Percentiles rank a stretch among this genome's conserved stretches.
phyloP scores from a whole-genome alignment of 2,888 invertebrate genomes.

The Cheilosia pagana region DNA sequence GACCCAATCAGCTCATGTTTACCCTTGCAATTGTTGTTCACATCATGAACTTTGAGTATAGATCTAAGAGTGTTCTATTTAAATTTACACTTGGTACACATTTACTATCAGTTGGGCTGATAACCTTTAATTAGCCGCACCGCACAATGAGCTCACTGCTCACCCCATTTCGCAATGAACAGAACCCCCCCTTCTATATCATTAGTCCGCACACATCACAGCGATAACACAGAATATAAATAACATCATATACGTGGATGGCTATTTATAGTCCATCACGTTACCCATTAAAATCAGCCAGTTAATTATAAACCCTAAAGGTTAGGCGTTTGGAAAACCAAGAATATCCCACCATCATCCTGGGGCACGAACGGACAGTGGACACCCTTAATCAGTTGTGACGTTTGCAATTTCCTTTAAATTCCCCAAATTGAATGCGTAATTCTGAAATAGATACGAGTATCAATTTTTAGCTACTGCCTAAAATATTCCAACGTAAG shows the following conservation, averaged over 20 bases:
- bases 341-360: neutral
- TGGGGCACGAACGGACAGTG: neutral
- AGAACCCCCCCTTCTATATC: no score
- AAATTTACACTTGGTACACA: no score
- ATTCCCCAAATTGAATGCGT: constrained; percentile 1
- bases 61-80: no score
- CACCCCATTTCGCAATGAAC: neutral
- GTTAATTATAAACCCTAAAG: neutral
- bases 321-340: neutral
- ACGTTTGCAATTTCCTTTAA: constrained; percentile 10
- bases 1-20: no score
- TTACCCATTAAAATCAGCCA: neutral
- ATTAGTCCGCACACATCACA: neutral
- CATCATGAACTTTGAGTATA: no score
- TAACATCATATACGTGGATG: neutral
- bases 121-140: no score
- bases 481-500: no score
- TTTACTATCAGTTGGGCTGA: no score
- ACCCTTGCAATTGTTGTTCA: no score
- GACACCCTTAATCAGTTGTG: neutral
- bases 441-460: neutral
- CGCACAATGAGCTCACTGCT: neutral
- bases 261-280: neutral
- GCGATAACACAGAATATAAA: neutral
- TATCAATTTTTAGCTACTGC: no score